These are phyloP conservation scores for Phylloscopus trochiloides DNA, from an alignment of 2,113 vertebrate genomes.

Conservation along the genomic window DNA sequence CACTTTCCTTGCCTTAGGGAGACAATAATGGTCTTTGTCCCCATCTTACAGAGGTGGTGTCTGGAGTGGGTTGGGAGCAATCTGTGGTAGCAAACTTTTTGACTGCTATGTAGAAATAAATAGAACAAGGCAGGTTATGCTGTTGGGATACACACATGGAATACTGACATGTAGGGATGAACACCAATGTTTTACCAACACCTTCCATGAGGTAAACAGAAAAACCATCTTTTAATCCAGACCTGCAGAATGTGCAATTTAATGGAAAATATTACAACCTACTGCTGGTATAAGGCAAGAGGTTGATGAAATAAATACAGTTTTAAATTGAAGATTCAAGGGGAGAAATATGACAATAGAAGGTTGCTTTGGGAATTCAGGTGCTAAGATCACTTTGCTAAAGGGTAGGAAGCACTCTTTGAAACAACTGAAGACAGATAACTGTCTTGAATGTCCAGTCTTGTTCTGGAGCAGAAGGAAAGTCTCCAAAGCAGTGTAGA, in stretches of 20 bases:
- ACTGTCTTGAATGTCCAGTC: neutral
- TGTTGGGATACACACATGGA: neutral
- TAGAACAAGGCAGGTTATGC: neutral
- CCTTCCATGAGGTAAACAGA: neutral
- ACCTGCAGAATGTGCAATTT: neutral
- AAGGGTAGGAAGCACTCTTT: neutral
- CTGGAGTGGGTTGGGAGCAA: neutral
- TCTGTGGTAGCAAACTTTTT: neutral
- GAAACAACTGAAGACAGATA: neutral
- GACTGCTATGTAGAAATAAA: neutral
- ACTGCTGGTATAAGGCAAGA: neutral
- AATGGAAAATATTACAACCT: neutral
- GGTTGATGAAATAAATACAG: neutral
- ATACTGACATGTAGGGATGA: neutral
- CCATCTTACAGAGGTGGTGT: neutral
- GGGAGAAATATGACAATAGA: neutral
- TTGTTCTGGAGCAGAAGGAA: neutral
- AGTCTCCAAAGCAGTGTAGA: neutral
- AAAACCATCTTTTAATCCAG: neutral
- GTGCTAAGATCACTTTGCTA: neutral
- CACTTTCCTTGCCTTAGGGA: neutral
- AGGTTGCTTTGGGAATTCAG: neutral
- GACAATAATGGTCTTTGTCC: neutral
- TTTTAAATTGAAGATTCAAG: neutral
- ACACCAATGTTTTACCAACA: rapidly evolving